phyloP scores from a whole-genome alignment of 2,113 vertebrate genomes.

The Odontophorus gujanensis region DNA sequence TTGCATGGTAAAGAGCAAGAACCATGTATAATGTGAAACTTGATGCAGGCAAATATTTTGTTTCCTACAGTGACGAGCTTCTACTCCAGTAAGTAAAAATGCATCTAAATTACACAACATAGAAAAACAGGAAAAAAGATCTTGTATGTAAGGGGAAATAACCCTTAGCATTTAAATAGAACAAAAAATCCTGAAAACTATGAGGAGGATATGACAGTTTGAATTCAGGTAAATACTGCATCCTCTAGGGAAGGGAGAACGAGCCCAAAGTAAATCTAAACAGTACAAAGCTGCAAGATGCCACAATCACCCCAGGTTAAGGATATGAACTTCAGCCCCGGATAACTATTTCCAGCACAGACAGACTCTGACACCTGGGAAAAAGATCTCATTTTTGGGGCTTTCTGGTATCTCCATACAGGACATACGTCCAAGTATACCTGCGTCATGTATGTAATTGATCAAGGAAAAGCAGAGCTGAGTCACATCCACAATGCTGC shows the following conservation, averaged over 20 bases:
- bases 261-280: neutral
- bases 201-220: neutral
- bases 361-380: neutral
- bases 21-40: slow-evolving; percentile 35
- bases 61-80: slow-evolving; percentile 18
- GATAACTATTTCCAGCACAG: neutral
- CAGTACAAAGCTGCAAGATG: neutral
- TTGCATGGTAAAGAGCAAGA: slow-evolving; percentile 36
- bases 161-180: neutral
- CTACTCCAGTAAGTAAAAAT: slow-evolving; percentile 47
- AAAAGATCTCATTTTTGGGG: neutral
- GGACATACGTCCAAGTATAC: accelerated
- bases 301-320: accelerated
- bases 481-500: neutral
- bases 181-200: neutral
- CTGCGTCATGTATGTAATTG: accelerated
- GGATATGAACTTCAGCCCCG: neutral
- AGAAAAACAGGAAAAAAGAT: slow-evolving; percentile 48
- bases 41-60: slow-evolving; percentile 47
- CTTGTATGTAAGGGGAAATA: slow-evolving; percentile 33
- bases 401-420: neutral
- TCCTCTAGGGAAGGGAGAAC: neutral
- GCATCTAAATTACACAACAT: slow-evolving; percentile 40
- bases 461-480: too few relatives aligned
- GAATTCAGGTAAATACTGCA: neutral